A percentile compares a stretch with the other conserved stretches of the same genome.
These are phyloP conservation scores for Colostygia pectinataria DNA, from an alignment of 2,888 invertebrate genomes.

Conservation along the genomic window DNA sequence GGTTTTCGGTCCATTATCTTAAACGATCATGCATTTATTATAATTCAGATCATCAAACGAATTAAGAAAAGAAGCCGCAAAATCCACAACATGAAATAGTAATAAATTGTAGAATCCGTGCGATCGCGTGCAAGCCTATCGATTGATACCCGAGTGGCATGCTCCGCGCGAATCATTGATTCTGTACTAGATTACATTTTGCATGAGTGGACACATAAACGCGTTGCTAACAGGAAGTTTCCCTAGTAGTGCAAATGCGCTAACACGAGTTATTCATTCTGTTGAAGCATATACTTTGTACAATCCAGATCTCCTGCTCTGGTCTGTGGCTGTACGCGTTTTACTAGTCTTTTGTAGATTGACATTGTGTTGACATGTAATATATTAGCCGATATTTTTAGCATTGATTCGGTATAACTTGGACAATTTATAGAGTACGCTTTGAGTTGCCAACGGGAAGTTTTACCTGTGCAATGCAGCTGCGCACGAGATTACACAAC, in stretches of 20 bases:
- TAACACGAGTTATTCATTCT: background rate
- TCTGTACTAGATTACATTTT: constrained; percentile 22
- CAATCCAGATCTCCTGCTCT: background rate
- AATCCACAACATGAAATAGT: constrained; percentile 11
- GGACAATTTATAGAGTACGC: constrained; percentile 18
- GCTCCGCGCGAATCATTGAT: constrained; percentile 22
- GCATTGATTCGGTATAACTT: constrained; percentile 26
- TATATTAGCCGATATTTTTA: constrained; percentile 6
- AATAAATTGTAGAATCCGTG: constrained; percentile 6
- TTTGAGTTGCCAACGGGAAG: constrained; percentile 33
- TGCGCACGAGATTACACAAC: constrained; percentile 19
- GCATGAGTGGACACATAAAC: constrained; percentile 18
- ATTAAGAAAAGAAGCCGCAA: background rate
- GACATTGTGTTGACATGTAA: background rate
- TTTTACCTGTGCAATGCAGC: constrained; percentile 19
- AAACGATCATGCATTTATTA: too few species aligned
- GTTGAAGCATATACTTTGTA: background rate
- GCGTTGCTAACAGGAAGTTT: constrained; percentile 11
- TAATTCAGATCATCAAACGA: too few species aligned
- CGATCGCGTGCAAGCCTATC: constrained; percentile 25
- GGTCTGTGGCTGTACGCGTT: too few species aligned
- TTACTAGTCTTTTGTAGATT: too few species aligned
- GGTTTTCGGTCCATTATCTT: too few species aligned
- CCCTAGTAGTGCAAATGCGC: constrained; percentile 2
- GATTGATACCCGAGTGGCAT: constrained; percentile 23